Conservation (phyloP, 2,113 vertebrate genomes). For the Plecturocebus donacophilus region DNA sequence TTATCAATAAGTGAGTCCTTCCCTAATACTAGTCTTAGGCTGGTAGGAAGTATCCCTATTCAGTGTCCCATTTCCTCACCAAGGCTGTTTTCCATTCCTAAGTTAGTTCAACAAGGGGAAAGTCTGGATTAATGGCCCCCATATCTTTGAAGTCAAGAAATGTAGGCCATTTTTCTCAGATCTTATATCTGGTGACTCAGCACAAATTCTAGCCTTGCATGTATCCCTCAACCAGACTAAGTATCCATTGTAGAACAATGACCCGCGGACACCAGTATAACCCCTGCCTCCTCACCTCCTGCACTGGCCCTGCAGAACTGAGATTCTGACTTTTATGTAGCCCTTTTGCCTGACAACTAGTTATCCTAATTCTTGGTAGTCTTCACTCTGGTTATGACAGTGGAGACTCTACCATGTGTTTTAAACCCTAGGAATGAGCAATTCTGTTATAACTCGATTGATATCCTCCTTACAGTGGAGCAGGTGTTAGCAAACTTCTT, state of each 20-base stretch:
- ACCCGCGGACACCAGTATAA: neutral
- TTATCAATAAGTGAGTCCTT: neutral
- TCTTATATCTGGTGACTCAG: neutral
- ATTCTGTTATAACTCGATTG: neutral
- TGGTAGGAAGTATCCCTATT: neutral
- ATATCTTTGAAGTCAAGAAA: neutral
- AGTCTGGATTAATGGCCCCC: neutral
- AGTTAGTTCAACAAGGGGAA: neutral
- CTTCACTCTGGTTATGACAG: neutral
- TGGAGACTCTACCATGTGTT: neutral
- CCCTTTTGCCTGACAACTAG: neutral
- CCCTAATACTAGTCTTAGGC: neutral
- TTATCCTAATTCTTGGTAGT: neutral
- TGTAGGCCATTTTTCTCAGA: neutral
- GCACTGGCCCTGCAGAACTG: neutral
- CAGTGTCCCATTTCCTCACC: neutral
- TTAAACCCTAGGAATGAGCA: neutral
- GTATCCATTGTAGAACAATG: neutral
- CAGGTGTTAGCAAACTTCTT: neutral
- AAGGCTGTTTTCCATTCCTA: neutral
- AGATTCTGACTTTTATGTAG: neutral
- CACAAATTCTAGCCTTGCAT: neutral
- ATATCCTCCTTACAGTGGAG: neutral
- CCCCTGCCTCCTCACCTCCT: neutral
- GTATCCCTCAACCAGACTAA: neutral